Conservation (phyloP, 1,140 invertebrate species). For the Aphis craccivora region DNA sequence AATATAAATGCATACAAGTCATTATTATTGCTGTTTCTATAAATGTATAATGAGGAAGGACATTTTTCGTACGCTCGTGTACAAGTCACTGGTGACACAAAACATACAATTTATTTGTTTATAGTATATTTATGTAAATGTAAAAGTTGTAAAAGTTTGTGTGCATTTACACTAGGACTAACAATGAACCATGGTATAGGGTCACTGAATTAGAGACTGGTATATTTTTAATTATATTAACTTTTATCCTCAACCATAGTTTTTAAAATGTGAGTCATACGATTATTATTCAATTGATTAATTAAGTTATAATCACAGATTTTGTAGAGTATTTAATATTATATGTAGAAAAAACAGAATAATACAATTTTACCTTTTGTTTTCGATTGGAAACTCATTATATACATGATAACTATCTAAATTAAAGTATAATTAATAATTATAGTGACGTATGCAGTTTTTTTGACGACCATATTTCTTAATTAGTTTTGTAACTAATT, state of each 20-base stretch:
- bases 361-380: neutral
- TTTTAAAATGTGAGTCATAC: neutral
- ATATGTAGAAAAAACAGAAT: too few species aligned
- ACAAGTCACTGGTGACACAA: neutral
- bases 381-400: too few species aligned
- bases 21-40: neutral
- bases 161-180: neutral
- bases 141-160: neutral
- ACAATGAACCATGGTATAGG: neutral
- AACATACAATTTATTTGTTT: constrained; percentile 14
- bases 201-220: neutral
- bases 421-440: too few species aligned
- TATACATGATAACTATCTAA: too few species aligned
- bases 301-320: neutral
- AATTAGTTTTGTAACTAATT: too few species aligned
- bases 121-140: constrained; percentile 21
- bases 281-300: neutral
- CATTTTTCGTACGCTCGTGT: neutral
- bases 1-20: neutral
- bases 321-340: neutral
- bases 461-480: too few species aligned
- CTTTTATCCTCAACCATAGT: neutral
- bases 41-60: neutral
- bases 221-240: neutral
- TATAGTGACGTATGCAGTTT: too few species aligned